Base-by-base conservation (phyloP, 53 echinoderm and acorn worm genomes). In the Crossaster papposus region DNA sequence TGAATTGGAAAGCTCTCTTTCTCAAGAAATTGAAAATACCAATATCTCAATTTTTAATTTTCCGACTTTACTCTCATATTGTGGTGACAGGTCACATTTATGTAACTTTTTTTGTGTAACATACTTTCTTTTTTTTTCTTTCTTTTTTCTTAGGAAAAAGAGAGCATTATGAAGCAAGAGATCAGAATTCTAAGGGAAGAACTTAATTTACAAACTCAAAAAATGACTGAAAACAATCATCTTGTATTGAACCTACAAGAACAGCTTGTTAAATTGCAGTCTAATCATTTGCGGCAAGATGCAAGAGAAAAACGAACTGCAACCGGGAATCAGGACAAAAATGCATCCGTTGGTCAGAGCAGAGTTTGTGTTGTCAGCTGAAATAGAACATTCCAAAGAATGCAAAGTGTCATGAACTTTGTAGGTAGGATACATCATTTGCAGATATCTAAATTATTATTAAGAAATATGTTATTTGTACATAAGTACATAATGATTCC, bases 181-280 rank as follows among this genome's bases (percentile, higher is more conserved):
- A 98, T 98, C 24, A 65, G 90, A 68, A 78, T 72, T 23, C 50
- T 98, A 26, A 87, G 94, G 54, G 89, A 81, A 14, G 98, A 98
- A 84, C 92, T 98, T 36, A 88, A 93, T 33, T 86, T 81, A 20
- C 98, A 98, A 90, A 93, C 90, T 79, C 90, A 81, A 34, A 94
- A 96, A 89, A 96, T 98, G 96, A 81, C 94, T 3, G 96, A 96
- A 75, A 98, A 98, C 77, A 96, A 96, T 90, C 83, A 96, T 36
- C 83, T 98, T 54, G 93, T 98, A 85, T 81, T 94, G 29, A 93
- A 94, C 23, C 92, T 98, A n/a, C 98, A 98, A 64, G 94, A 96
- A 33, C 96, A 98, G 83, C 90, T 98, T 30, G 93, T 94, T 9
- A 90, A 90, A 32, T 70, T 98, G 34, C 94, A 98, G 81, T 96